phyloP scores from a whole-genome alignment of 2,797 vertebrate species.

The Capromys pilorides region DNA sequence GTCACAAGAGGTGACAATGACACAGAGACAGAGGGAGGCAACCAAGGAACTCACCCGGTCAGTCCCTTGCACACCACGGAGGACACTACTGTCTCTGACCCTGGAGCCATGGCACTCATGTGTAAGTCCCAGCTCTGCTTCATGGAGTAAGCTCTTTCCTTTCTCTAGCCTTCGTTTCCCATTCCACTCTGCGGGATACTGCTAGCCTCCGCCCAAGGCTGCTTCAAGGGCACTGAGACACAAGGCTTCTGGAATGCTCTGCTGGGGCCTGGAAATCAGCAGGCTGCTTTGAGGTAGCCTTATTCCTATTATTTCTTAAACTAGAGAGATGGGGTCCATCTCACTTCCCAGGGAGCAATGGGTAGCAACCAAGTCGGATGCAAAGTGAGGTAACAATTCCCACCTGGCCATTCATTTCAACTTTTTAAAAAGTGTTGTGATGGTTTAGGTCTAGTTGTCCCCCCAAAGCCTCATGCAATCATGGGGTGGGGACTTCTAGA shows the following conservation, averaged over 20 bases:
- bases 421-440: neutral
- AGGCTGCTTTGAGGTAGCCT: neutral
- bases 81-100: neutral
- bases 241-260: rapidly evolving
- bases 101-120: neutral
- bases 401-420: neutral
- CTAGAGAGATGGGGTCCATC: neutral
- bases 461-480: too few species aligned
- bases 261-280: neutral
- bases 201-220: neutral
- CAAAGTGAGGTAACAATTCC: slow-evolving; percentile 4
- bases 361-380: neutral
- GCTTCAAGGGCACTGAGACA: neutral
- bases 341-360: neutral
- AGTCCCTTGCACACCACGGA: neutral
- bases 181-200: neutral
- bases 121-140: neutral
- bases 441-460: too few species aligned
- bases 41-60: neutral
- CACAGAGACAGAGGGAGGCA: neutral
- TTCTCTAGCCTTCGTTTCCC: neutral
- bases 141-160: neutral
- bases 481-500: too few species aligned
- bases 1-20: too few species aligned
- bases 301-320: neutral